Evolutionary conservation across 92 coral and sea anemone species (phyloP).

Genomic region (Parazoanthus atlanticus): DNA sequence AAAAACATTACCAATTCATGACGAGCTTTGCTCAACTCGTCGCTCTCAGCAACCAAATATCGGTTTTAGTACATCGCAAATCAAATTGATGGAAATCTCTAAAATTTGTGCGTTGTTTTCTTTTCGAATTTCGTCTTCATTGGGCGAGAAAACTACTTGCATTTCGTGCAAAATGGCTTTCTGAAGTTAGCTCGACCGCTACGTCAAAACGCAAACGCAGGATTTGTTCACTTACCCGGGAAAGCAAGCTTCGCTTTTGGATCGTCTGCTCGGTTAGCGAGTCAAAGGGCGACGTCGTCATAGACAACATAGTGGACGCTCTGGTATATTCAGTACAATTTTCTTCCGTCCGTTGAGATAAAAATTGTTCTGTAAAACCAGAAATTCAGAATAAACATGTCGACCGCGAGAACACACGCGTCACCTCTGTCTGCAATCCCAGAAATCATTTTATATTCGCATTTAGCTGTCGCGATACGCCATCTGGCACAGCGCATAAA

Average conservation of each 20-base stretch:
- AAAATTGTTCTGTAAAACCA: slow-evolving; percentile 1
- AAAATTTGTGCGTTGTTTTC: not conserved
- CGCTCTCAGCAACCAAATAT: not conserved
- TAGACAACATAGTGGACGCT: not conserved
- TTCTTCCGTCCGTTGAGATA: not conserved
- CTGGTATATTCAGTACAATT: not conserved
- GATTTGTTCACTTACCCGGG: slow-evolving; percentile 33
- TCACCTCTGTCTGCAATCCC: not conserved
- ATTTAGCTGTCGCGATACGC: slow-evolving; percentile 10
- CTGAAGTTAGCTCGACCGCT: slow-evolving; percentile 4
- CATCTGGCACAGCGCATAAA: slow-evolving; percentile 35
- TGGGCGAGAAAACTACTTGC: not conserved
- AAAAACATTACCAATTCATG: slow-evolving; percentile 2
- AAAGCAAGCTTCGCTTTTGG: slow-evolving; percentile 11
- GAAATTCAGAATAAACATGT: slow-evolving; percentile 29
- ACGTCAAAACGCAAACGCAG: not conserved
- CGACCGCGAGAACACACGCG: not conserved
- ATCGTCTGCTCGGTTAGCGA: slow-evolving; percentile 27
- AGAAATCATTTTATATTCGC: slow-evolving; percentile 8
- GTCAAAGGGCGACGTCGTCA: slow-evolving; percentile 29
- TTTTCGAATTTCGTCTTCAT: not conserved
- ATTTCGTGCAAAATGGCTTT: slow-evolving; percentile 16
- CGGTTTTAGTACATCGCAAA: not conserved
- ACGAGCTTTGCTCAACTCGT: not conserved
- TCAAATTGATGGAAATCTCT: not conserved